A percentile compares a stretch with the other conserved stretches of the same genome.
Conservation (phyloP, 1,140 invertebrate species). For the Phortica variegata region DNA sequence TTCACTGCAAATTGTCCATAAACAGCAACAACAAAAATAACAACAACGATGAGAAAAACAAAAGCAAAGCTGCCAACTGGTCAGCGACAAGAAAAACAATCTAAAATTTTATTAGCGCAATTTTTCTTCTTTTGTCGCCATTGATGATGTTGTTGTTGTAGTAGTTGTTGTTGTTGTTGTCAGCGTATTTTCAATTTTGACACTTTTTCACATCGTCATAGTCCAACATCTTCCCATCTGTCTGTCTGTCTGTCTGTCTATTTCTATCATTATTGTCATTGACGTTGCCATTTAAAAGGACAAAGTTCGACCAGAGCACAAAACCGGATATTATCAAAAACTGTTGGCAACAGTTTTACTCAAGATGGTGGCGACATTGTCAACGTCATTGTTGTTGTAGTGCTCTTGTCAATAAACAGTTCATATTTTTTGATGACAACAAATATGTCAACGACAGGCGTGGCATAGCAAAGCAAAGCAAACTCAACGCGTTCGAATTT, state of each 20-base stretch:
- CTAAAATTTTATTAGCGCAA: slow-evolving; percentile 25
- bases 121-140: slow-evolving; percentile 29
- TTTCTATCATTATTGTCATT: no score
- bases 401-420: slow-evolving; percentile 50
- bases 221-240: no score
- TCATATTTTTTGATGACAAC: slow-evolving; percentile 45
- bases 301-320: background rate
- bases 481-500: no score
- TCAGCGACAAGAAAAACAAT: slow-evolving; percentile 2
- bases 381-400: no score
- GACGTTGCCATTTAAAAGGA: slow-evolving; percentile 2
- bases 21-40: no score
- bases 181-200: slow-evolving; percentile 1
- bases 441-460: slow-evolving; percentile 46
- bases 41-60: no score
- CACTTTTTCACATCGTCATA: slow-evolving; percentile 17
- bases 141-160: no score
- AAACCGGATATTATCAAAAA: slow-evolving; percentile 10
- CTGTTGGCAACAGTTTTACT: slow-evolving; percentile 21
- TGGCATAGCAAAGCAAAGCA: no score
- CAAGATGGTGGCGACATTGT: slow-evolving; percentile 14
- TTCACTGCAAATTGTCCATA: no score
- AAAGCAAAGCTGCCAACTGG: no score
- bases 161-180: no score
- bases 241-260: no score